Base-by-base conservation (phyloP, 2,888 invertebrate species). In the Nephrotoma flavescens region DNA sequence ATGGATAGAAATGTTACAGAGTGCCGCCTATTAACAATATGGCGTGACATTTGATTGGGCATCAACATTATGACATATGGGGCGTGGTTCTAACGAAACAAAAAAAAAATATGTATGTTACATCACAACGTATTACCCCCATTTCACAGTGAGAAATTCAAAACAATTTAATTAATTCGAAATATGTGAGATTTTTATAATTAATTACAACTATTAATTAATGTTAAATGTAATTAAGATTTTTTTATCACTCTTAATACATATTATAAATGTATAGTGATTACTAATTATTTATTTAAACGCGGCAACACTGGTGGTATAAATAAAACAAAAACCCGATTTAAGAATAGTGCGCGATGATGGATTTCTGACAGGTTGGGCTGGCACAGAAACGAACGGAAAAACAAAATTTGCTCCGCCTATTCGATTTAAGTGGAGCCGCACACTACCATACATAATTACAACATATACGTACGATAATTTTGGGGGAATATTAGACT, bases 21-120 rank as follows among this genome's bases (percentile, higher is more conserved):
- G 88, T 88, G 87, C 89, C 90, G 89, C 90, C 90, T 89, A 88
- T 89, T 89, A 90, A 90, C 89, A 90, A 90, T 89, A 90, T 90
- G 90, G 90, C 90, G 89, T 89, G 88, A 88, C 87, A 88, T 88
- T 85, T 89, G 89, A 90, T 90, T 90, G 90, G 90, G 86, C 86
- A 87, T 86, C 85, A 87, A 42, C 4, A 15, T 42, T 9, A n/a
- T 52, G 52, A 86, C 86, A 57, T 57, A 86, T 71, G 31, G 71
- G 86, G 86, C 86, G 86, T 86, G 86, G 86, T 41, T 41, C 47
- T 9, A 85, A 19, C 9, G 42, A 11, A 4, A 42, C 4, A 85
- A 85, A 42, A 85, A 52, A 84, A 31, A 31, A 31, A 31, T n/a
- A n/a, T 31, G 31, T 31, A 3, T 31, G 31, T 31, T 31, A 31